Evolutionary conservation across 2,113 vertebrate genomes (phyloP).

Genomic region (Oncorhynchus clarkii): DNA sequence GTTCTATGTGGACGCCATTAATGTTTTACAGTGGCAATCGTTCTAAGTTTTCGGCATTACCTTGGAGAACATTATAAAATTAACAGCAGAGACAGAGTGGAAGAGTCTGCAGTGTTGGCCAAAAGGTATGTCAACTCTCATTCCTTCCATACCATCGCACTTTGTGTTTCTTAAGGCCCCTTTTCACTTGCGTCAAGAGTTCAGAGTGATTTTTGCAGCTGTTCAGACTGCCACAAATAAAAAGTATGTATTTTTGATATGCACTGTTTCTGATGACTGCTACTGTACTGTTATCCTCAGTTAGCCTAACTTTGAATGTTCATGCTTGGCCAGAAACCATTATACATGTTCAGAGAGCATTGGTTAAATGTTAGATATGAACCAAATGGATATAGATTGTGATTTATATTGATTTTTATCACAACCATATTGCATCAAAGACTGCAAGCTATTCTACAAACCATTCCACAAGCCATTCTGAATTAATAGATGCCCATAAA

Average conservation of each 20-base stretch:
- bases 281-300: not conserved
- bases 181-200: conserved; percentile 14
- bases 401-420: too few relatives aligned
- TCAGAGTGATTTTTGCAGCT: not conserved
- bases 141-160: conserved; percentile 27
- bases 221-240: not conserved
- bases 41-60: conserved; percentile 10
- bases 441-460: too few relatives aligned
- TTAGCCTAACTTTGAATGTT: not conserved
- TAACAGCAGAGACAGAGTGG: conserved; percentile 17
- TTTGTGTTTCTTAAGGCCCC: not conserved
- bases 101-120: conserved; percentile 16
- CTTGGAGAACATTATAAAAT: conserved; percentile 16
- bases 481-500: too few relatives aligned
- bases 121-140: conserved; percentile 31
- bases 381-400: too few relatives aligned
- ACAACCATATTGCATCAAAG: too few relatives aligned
- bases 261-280: not conserved
- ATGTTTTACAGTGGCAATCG: conserved; percentile 23
- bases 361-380: too few relatives aligned
- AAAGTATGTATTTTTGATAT: not conserved
- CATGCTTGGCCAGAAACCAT: not conserved
- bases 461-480: too few relatives aligned
- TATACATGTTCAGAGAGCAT: too few relatives aligned
- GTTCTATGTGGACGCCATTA: not conserved